Percentiles rank a stretch among this genome's conserved stretches.
These are phyloP conservation scores for Actinia tenebrosa DNA, from an alignment of 64 coral and sea anemone species.

Conservation along the genomic window DNA sequence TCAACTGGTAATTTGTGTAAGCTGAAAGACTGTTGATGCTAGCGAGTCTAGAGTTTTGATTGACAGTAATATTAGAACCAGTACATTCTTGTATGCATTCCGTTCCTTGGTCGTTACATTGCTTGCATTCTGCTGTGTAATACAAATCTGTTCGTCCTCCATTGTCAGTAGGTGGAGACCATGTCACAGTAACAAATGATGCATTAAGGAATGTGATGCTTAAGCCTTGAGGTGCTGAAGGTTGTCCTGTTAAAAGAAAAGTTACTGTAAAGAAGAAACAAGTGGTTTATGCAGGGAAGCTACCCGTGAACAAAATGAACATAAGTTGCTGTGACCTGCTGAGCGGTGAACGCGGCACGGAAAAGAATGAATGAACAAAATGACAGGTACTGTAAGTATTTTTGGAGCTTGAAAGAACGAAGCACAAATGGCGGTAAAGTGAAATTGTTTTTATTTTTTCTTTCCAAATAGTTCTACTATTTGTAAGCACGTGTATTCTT, in stretches of 20 bases:
- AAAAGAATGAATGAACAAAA: no score
- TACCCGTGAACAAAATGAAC: no score
- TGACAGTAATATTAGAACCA: constrained; percentile 11
- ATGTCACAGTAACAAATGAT: constrained; percentile 13
- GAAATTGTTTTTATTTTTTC: no score
- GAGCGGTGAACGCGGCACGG: no score
- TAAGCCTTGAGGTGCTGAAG: constrained; percentile 28
- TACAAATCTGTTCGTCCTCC: constrained; percentile 42
- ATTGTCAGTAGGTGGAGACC: constrained; percentile 1
- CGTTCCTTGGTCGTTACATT: constrained; percentile 18
- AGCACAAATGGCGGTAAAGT: no score
- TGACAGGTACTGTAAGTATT: no score
- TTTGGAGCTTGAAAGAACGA: no score
- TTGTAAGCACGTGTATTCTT: no score
- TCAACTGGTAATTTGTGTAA: constrained; percentile 35
- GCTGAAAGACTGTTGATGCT: constrained; percentile 32
- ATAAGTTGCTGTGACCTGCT: no score
- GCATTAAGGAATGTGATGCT: neutral
- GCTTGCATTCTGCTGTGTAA: constrained; percentile 43
- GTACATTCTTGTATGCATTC: constrained; percentile 38
- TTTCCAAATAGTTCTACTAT: no score
- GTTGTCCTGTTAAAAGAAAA: constrained; percentile 7
- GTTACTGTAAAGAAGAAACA: no score
- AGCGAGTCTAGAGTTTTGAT: constrained; percentile 19
- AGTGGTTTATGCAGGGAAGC: no score